Conservation (phyloP, 35 echinoderm and acorn worm species). For the Chiridota heheva region DNA sequence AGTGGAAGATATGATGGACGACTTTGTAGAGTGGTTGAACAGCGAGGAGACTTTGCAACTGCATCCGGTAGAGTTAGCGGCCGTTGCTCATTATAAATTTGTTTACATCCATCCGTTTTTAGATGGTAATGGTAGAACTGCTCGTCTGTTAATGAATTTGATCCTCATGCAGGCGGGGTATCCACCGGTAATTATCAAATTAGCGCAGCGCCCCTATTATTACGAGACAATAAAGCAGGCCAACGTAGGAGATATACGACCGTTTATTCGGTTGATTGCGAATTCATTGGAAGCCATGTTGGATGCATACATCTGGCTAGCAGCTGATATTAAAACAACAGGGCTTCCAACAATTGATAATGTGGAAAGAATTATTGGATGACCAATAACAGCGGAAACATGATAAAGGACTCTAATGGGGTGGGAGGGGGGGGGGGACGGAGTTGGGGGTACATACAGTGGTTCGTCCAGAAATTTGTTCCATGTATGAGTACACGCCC, state of each 20-base stretch:
- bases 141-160: slow-evolving; percentile 90
- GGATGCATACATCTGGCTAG: slow-evolving; percentile 80
- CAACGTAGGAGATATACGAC: slow-evolving; percentile 84
- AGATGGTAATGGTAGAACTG: slow-evolving; percentile 93
- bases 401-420: no score
- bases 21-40: slow-evolving; percentile 89
- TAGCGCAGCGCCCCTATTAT: slow-evolving; percentile 68
- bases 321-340: no score
- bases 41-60: slow-evolving; percentile 64
- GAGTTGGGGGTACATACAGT: no score
- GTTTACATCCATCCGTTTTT: slow-evolving; percentile 91
- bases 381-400: no score
- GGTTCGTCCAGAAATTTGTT: no score
- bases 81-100: slow-evolving; percentile 90
- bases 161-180: slow-evolving; percentile 84
- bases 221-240: slow-evolving; percentile 79
- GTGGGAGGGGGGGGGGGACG: no score
- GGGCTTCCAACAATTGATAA: no score
- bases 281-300: slow-evolving; percentile 70
- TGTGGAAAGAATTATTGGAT: no score
- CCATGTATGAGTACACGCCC: no score
- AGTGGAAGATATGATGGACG: slow-evolving; percentile 65
- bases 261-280: slow-evolving; percentile 91
- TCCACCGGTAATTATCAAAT: slow-evolving; percentile 84
- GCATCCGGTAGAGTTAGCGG: slow-evolving; percentile 92